Base-by-base conservation (phyloP, 2,113 vertebrate species). In the Diadophis punctatus region DNA sequence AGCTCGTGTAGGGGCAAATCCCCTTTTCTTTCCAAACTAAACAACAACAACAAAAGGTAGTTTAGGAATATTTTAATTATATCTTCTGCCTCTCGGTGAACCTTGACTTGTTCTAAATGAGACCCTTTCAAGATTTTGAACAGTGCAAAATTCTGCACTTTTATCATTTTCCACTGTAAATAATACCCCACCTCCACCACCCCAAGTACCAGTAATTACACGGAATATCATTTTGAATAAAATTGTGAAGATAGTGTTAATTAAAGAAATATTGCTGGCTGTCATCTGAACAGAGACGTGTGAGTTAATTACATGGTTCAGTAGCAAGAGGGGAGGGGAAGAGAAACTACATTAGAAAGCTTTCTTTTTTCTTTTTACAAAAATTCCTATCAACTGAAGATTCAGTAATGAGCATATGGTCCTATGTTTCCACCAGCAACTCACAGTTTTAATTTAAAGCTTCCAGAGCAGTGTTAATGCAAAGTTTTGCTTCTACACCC, bases 181-280 rank as follows among this genome's bases (percentile, higher is more conserved):
- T 86, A 94, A 48, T 63, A 39, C 46, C 23, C 87, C 0, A 3
- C 10, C 20, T 68, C 12, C 53, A 3, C 43, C 34, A 27, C 23
- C 5, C 74, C 23, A 94, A 88, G 25, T 88, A 94, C 74, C 63
- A 95, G 58, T 89, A 94, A 94, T 95, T 95, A 92, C 51, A 88
- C 39, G 8, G 85, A 93, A 34, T 92, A 91, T 34, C 94, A 91
- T 91, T 93, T 95, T 94, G 22, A 93, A 87, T 86, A 91, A 55
- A 84, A 93, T 60, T 91, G 93, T 94, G 87, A 96, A 95, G 94
- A 94, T 14, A 56, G 49, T 48, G 96, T 34, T 95, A 96, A 96
- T 96, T 96, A 95, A 95, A 93, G 88, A 96, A 94, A 92, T 93
- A 94, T 87, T 88, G 86, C 93, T 90, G 39, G 11, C 30, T 95